Evolutionary conservation across 2,797 vertebrate species (phyloP).

Genomic region (Molothrus aeneus): DNA sequence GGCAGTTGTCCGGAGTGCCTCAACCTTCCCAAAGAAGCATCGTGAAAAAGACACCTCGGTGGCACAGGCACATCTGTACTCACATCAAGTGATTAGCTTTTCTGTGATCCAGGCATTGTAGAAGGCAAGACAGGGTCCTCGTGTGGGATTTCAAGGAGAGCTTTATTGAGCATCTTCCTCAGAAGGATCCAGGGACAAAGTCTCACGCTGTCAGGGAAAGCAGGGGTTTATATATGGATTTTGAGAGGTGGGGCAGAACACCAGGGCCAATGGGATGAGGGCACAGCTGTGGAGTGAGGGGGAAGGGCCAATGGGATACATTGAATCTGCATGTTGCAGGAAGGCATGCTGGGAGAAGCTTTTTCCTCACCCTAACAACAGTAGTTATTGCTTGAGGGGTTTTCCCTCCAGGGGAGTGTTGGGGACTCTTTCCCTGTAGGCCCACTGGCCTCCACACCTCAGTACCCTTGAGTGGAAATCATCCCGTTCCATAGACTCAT

Average conservation of each 20-base stretch:
- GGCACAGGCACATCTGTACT: neutral
- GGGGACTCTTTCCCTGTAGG: neutral
- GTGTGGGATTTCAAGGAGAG: neutral
- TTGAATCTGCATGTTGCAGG: neutral
- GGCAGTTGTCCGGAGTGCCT: neutral
- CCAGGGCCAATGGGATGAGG: neutral
- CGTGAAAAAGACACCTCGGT: neutral
- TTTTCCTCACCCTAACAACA: neutral
- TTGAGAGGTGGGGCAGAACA: neutral
- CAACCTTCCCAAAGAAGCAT: neutral
- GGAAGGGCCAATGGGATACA: neutral
- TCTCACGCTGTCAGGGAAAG: neutral
- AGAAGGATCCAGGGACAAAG: neutral
- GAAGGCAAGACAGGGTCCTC: neutral
- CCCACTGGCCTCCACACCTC: neutral
- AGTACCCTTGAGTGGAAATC: neutral
- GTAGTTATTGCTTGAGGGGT: neutral
- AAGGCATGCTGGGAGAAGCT: neutral
- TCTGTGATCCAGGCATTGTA: neutral
- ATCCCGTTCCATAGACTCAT: neutral
- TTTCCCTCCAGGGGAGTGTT: neutral
- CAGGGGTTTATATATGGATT: neutral
- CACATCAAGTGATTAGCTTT: neutral
- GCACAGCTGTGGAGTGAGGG: neutral
- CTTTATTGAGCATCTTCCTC: neutral